Evolutionary conservation across 2,888 invertebrate species (phyloP).

Genomic region (Bombylius discolor): DNA sequence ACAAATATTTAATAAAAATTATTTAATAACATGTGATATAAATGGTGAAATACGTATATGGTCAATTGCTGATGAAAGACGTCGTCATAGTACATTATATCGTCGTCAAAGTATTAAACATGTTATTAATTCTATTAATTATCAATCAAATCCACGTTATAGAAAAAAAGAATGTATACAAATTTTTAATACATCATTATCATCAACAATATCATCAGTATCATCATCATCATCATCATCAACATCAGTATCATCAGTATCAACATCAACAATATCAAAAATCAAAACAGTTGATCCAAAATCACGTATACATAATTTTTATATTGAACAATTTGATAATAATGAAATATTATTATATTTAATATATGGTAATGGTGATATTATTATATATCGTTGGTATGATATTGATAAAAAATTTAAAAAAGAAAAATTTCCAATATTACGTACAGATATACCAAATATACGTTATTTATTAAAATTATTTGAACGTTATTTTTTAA

Average conservation of each 20-base stretch:
- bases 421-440: slow-evolving; percentile 14
- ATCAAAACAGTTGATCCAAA: background rate
- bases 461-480: slow-evolving; percentile 24
- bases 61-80: slow-evolving; percentile 23
- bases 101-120: slow-evolving; percentile 17
- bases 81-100: slow-evolving; percentile 18
- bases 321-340: slow-evolving; percentile 14
- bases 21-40: slow-evolving; percentile 28
- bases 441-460: slow-evolving; percentile 16
- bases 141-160: slow-evolving; percentile 4
- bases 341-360: slow-evolving; percentile 20
- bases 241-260: too few species aligned
- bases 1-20: slow-evolving; percentile 24
- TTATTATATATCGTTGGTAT: slow-evolving; percentile 26
- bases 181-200: slow-evolving; percentile 2
- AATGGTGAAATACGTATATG: slow-evolving; percentile 29
- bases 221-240: too few species aligned
- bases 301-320: background rate
- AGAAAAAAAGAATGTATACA: slow-evolving; percentile 7
- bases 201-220: too few species aligned
- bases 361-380: slow-evolving; percentile 24
- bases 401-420: slow-evolving; percentile 18
- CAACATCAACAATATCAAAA: background rate
- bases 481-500: slow-evolving; percentile 23
- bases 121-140: slow-evolving; percentile 11